Percentiles rank a stretch among this genome's conserved stretches.
phyloP scores from a whole-genome alignment of 2,797 vertebrate genomes.

The Lates japonicus region DNA sequence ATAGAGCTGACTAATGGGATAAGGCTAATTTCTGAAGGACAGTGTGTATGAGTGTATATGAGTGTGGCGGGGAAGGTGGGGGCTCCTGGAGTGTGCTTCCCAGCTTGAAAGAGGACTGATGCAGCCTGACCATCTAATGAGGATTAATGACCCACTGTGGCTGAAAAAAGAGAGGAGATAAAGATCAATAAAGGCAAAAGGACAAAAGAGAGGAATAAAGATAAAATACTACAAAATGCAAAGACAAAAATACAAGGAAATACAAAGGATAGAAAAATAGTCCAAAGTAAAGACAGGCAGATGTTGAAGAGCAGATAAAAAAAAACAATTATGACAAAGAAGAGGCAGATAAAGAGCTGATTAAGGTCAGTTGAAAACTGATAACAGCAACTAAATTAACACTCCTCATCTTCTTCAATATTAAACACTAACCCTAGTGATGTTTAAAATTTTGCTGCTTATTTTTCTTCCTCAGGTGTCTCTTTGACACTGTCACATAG shows the following conservation, averaged over 20 bases:
- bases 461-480: background rate
- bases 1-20: slow-evolving; percentile 1
- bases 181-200: background rate
- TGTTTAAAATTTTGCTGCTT: slow-evolving; percentile 2
- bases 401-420: background rate
- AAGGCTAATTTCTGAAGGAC: slow-evolving; percentile 14
- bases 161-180: background rate
- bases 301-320: too few species aligned
- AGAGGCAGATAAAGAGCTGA: background rate
- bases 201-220: background rate
- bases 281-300: background rate
- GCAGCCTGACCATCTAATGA: background rate
- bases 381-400: too few species aligned
- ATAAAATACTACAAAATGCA: background rate
- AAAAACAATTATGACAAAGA: too few species aligned
- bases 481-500: background rate
- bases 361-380: background rate
- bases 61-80: background rate
- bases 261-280: background rate
- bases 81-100: background rate
- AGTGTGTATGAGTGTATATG: background rate
- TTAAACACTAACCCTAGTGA: background rate
- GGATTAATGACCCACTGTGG: background rate
- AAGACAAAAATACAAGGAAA: background rate
- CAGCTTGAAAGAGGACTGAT: background rate